phyloP scores from a whole-genome alignment of 2,888 invertebrate genomes.

The Limnephilus lunatus region DNA sequence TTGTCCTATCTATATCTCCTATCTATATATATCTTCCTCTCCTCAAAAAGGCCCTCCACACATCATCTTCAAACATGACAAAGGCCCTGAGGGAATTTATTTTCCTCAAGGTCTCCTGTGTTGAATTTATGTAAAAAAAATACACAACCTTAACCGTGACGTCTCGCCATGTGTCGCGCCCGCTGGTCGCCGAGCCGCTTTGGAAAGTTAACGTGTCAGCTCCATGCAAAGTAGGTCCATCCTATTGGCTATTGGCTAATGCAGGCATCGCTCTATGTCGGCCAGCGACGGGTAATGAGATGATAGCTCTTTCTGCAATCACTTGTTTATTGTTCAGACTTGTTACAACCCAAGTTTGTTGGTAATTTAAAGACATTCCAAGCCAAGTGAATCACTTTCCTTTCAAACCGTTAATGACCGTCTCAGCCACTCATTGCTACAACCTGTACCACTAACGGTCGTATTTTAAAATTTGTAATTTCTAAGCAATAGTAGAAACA shows the following conservation, averaged over 20 bases:
- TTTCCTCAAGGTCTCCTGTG: too few species aligned
- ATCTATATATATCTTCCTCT: too few species aligned
- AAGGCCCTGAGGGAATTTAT: too few species aligned
- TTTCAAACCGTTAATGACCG: neutral
- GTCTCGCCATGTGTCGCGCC: conserved; percentile 14
- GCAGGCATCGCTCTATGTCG: neutral
- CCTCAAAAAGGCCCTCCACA: too few species aligned
- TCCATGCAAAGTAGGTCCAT: conserved; percentile 32
- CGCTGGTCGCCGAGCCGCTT: conserved; percentile 35
- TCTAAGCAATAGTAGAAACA: neutral
- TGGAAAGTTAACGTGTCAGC: conserved; percentile 32
- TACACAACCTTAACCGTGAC: neutral
- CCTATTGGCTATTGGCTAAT: neutral
- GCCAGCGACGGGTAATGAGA: neutral
- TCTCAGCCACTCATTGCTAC: neutral
- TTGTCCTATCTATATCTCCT: too few species aligned
- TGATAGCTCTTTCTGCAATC: neutral
- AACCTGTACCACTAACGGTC: neutral
- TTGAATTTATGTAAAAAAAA: too few species aligned
- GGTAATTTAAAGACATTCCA: neutral
- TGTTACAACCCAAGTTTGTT: neutral
- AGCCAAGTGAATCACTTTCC: neutral
- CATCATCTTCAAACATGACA: too few species aligned
- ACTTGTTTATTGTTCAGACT: neutral
- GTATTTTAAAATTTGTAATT: neutral